Conservation (phyloP, 2,888 invertebrate species). For the Drosophila recens region DNA sequence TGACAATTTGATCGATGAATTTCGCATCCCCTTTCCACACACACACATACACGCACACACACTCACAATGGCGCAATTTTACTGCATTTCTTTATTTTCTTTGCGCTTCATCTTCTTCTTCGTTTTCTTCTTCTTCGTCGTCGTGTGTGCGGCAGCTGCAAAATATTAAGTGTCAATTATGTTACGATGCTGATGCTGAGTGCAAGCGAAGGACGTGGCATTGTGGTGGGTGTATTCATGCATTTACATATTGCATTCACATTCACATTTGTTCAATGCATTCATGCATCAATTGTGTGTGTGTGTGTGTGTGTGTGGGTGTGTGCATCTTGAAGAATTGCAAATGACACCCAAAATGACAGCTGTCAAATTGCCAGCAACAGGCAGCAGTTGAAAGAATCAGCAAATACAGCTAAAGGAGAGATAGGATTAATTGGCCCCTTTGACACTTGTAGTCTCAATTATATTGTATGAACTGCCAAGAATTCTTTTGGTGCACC, state of each 20-base stretch:
- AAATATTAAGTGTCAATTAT: conserved; percentile 76
- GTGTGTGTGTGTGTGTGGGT: conserved; percentile 14
- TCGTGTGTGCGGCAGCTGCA: conserved; percentile 57
- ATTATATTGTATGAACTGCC: conserved; percentile 32
- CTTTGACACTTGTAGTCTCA: conserved; percentile 31
- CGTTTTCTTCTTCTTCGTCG: neutral
- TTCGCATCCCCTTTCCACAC: conserved; percentile 2
- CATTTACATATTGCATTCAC: conserved; percentile 32
- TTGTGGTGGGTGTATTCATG: neutral
- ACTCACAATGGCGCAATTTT: conserved; percentile 22
- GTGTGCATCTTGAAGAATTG: conserved; percentile 44
- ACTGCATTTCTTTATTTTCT: conserved; percentile 21
- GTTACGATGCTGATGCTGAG: conserved; percentile 25
- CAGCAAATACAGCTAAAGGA: too few relatives aligned
- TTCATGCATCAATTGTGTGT: conserved; percentile 27
- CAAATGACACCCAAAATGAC: conserved; percentile 41
- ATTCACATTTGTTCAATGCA: conserved; percentile 36
- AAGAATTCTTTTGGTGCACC: conserved; percentile 14
- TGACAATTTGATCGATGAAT: conserved; percentile 74
- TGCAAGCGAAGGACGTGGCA: neutral
- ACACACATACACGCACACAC: neutral
- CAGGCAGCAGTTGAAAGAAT: conserved; percentile 9
- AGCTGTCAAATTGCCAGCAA: conserved; percentile 42
- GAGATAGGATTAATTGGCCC: neutral
- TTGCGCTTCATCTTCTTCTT: conserved; percentile 1